phyloP scores from a whole-genome alignment of 2,888 invertebrate species.

The Drosophila mimetica region DNA sequence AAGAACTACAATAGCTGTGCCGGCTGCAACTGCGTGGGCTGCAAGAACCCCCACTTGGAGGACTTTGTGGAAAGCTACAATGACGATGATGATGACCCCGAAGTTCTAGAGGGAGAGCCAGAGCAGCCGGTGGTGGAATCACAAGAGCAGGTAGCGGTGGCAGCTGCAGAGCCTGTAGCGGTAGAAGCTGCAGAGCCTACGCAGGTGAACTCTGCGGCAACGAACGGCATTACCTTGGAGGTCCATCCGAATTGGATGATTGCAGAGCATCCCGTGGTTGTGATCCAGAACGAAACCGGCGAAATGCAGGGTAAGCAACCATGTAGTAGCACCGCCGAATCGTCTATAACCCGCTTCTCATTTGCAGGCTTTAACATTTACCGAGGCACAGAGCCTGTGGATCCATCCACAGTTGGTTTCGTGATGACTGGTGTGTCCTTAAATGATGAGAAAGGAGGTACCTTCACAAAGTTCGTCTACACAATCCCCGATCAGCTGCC shows the following conservation, averaged over 20 bases:
- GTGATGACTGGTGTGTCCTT: too few species aligned
- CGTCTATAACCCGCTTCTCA: background rate
- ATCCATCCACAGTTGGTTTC: slow-evolving; percentile 50
- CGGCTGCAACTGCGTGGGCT: slow-evolving; percentile 96
- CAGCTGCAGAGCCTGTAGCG: too few species aligned
- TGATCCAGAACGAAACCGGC: slow-evolving; percentile 82
- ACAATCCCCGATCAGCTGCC: background rate
- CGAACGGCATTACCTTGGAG: slow-evolving; percentile 32
- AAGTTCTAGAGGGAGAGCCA: background rate
- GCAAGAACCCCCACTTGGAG: slow-evolving; percentile 94
- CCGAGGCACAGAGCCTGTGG: slow-evolving; percentile 58
- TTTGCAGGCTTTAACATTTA: slow-evolving; percentile 80
- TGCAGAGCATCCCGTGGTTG: slow-evolving; percentile 78
- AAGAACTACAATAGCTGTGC: slow-evolving; percentile 95
- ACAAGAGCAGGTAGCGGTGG: background rate
- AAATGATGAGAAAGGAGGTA: background rate
- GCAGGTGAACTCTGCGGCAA: background rate
- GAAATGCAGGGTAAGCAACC: slow-evolving; percentile 78
- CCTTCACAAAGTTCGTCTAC: slow-evolving; percentile 46
- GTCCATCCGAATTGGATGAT: slow-evolving; percentile 61
- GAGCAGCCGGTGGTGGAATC: background rate
- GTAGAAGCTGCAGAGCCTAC: background rate
- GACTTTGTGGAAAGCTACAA: slow-evolving; percentile 88
- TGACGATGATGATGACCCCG: slow-evolving; percentile 6
- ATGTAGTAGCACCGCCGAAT: background rate